Evolutionary conservation across 2,888 invertebrate species (phyloP), one percentile per base, ranked within the genome.

Genomic region (Andrena camellia): DNA sequence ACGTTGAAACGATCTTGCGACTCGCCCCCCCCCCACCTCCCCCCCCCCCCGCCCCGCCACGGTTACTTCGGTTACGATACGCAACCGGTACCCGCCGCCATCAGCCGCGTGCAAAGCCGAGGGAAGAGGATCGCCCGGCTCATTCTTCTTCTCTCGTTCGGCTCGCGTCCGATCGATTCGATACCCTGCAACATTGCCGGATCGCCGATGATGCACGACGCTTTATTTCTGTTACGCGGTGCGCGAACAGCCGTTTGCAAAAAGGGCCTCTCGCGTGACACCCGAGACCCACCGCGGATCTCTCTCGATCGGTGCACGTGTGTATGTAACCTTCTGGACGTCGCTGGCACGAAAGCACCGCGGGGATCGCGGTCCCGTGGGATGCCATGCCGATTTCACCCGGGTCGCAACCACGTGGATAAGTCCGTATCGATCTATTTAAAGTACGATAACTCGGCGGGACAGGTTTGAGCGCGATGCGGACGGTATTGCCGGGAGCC

Each of bases 201-300:
- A 86, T 88, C 88, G 83, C 79, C 84, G 88, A 87, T 86, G 83
- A 68, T 79, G 72, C 70, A 48, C 62, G 71, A 42, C 73, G 77
- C 69, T 74, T 74, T 81, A 73, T 82, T 86, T 83, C 80, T 83
- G 83, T 62, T 86, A 79, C 78, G 64, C 66, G 78, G 63, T 72
- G 78, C 54, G 78, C 80, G 59, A 69, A 59, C 79, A n/a, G 60
- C 33, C 42, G 42, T 13, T 26, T 17, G 63, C 62, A 88, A 85
- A 84, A 88, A 85, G 72, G 73, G 20, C 50, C 76, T 79, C 77
- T 79, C 77, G 88, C 86, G 85, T 87, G 85, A 88, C 85, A 83
- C 74, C 69, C 85, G 82, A 84, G 84, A 88, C 84, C 86, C 78
- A 88, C 84, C 88, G 80, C 83, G 72, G 42, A 42, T 42, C 42